Percentiles rank a stretch among this genome's conserved stretches.
Evolutionary conservation across 2,888 invertebrate species (phyloP).

Genomic region (Linnaemya vulpina): DNA sequence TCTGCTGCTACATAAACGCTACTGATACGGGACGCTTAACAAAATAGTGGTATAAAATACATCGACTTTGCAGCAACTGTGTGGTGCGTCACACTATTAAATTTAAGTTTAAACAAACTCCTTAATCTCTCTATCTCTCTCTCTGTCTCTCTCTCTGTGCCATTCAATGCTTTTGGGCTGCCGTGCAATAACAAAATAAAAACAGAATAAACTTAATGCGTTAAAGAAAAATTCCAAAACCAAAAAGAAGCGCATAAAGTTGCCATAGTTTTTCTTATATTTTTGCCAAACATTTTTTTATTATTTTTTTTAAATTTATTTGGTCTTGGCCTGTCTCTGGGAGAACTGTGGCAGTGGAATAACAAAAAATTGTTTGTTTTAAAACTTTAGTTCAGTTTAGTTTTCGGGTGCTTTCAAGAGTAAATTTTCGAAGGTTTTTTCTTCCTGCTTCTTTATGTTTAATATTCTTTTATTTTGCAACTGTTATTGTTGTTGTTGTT

Average conservation of each 20-base stretch:
- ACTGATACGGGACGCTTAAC: too few relatives aligned
- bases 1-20: too few relatives aligned
- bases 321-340: constrained; percentile 12
- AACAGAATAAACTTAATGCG: background rate
- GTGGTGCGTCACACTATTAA: background rate
- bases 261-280: background rate
- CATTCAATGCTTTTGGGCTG: background rate
- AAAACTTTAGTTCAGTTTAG: constrained; percentile 28
- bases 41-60: background rate
- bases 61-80: background rate
- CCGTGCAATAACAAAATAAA: background rate
- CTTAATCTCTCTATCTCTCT: too few relatives aligned
- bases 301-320: background rate
- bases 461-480: background rate
- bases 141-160: too few relatives aligned
- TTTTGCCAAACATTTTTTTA: background rate
- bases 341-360: constrained; percentile 16
- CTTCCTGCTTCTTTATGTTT: background rate
- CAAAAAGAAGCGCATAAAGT: constrained; percentile 8
- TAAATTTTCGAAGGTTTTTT: constrained; percentile 38
- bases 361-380: constrained; percentile 44
- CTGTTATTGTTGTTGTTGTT: constrained; percentile 20
- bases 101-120: background rate
- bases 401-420: constrained; percentile 34
- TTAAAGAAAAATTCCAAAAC: constrained; percentile 12